Evolutionary conservation across 2,888 invertebrate genomes (phyloP).

Genomic region (Calephelis perditalis): DNA sequence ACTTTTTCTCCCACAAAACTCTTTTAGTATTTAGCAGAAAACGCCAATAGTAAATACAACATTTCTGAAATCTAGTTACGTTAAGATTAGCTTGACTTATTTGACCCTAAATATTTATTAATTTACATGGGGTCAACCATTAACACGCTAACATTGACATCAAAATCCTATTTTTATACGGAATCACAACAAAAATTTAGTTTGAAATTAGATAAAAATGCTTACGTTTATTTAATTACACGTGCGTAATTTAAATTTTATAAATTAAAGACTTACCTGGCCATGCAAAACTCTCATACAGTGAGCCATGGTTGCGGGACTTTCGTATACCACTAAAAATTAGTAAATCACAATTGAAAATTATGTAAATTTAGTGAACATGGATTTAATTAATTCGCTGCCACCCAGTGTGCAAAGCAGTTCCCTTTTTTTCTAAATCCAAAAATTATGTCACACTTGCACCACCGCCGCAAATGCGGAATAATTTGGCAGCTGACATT

Average conservation of each 20-base stretch:
- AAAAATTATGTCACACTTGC: slow-evolving; percentile 32
- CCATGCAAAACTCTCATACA: slow-evolving; percentile 87
- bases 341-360: slow-evolving; percentile 38
- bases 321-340: slow-evolving; percentile 44
- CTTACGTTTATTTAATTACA: slow-evolving; percentile 27
- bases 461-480: slow-evolving; percentile 44
- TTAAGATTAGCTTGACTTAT: slow-evolving; percentile 16
- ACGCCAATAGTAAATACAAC: slow-evolving; percentile 14
- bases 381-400: slow-evolving; percentile 48
- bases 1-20: not conserved
- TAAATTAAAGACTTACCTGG: slow-evolving; percentile 76
- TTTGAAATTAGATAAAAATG: slow-evolving; percentile 3
- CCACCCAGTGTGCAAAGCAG: slow-evolving; percentile 40
- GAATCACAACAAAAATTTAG: not conserved
- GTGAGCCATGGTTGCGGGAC: slow-evolving; percentile 84
- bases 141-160: slow-evolving; percentile 37
- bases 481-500: slow-evolving; percentile 29
- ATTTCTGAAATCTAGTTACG: slow-evolving; percentile 15
- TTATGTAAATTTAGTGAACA: slow-evolving; percentile 56
- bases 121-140: slow-evolving; percentile 50
- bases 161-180: not conserved
- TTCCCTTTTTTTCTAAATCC: slow-evolving; percentile 31
- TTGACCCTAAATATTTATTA: slow-evolving; percentile 36
- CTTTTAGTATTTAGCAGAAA: not conserved
- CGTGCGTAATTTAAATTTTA: slow-evolving; percentile 39